Conservation (phyloP, 1,140 invertebrate species). For the Leptestheria dahalacensis region DNA sequence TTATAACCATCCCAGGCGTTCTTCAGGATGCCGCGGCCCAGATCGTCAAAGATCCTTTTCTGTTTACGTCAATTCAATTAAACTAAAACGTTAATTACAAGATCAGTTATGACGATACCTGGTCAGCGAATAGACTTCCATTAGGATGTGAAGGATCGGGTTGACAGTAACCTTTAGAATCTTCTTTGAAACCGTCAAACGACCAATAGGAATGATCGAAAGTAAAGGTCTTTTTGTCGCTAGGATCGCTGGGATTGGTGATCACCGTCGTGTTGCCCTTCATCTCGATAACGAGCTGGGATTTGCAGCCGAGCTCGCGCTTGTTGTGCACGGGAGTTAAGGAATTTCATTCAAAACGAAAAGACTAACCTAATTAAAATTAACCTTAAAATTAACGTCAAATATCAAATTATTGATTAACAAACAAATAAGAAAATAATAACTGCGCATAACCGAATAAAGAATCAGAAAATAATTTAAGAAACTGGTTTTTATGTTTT, state of each 20-base stretch:
- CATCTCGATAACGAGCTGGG: slow-evolving; percentile 40
- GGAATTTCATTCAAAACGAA: slow-evolving; percentile 22
- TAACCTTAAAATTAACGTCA: too few species aligned
- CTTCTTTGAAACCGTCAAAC: slow-evolving; percentile 39
- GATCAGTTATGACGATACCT: slow-evolving; percentile 27
- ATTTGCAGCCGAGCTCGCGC: slow-evolving; percentile 37
- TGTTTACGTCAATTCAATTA: slow-evolving; percentile 3
- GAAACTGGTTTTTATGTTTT: too few species aligned
- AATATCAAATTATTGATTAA: too few species aligned
- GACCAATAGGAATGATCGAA: slow-evolving; percentile 48
- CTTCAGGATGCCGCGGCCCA: slow-evolving; percentile 40
- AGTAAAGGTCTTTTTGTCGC: slow-evolving; percentile 36
- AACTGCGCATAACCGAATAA: too few species aligned
- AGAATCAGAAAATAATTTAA: too few species aligned
- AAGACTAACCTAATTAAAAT: background rate
- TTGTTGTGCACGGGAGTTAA: slow-evolving; percentile 31
- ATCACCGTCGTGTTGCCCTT: slow-evolving; percentile 35
- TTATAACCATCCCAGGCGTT: slow-evolving; percentile 50
- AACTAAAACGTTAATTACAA: too few species aligned
- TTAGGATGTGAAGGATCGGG: slow-evolving; percentile 30
- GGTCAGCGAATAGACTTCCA: slow-evolving; percentile 35
- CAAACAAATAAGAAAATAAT: too few species aligned
- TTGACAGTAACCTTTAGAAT: slow-evolving; percentile 31
- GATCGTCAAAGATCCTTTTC: slow-evolving; percentile 37
- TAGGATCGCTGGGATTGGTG: slow-evolving; percentile 33